Evolutionary conservation across 92 coral and sea anemone genomes (phyloP), one percentile per base, ranked within the genome.

Genomic region (Epizoanthus stellaris): DNA sequence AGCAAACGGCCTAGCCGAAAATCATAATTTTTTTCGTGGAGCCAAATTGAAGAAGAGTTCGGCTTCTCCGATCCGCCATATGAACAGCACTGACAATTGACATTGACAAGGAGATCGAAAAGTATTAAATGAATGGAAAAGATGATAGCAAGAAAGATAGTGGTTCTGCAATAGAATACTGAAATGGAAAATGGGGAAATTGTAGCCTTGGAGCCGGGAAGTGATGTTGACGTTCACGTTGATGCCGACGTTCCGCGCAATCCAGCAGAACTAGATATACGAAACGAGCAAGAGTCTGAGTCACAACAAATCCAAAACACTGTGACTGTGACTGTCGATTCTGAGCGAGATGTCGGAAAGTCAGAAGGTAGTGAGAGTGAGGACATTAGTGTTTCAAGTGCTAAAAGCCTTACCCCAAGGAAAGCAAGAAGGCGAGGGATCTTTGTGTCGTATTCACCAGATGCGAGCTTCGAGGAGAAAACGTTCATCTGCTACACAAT

Each of bases 361-460:
- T 56, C 90, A 38, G 59, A 76, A 3, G 82, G 82, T 16, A 72
- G 65, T 21, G 80, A 86, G 54, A 73, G 53, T 59, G 88, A 76
- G 42, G 19, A 70, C 0, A 76, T 75, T n/a, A 42, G 60, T 54
- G 60, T 85, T 10, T 54, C 80, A 40, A 77, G 86, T 57, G 82
- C 81, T 25, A 93, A 90, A 67, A 81, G 85, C 8, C 21, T 92
- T 23, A 89, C 88, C 60, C 89, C 95, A 62, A 73, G 84, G 38
- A 94, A 88, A 82, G 93, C 91, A 30, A 94, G 88, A 74, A 92
- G 79, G 56, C 88, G 98, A 75, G 98, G 95, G 12, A 94, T 96
- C 40, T 92, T 96, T 74, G 95, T 96, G 5, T 92, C 98, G 52
- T 96, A 96, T 82, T 92, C 98, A 34, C 94, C 94, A 16, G 91